Percentiles rank a stretch among this genome's conserved stretches.
These are phyloP conservation scores for Ciconia maguari DNA, from an alignment of 2,113 vertebrate genomes.

Conservation along the genomic window DNA sequence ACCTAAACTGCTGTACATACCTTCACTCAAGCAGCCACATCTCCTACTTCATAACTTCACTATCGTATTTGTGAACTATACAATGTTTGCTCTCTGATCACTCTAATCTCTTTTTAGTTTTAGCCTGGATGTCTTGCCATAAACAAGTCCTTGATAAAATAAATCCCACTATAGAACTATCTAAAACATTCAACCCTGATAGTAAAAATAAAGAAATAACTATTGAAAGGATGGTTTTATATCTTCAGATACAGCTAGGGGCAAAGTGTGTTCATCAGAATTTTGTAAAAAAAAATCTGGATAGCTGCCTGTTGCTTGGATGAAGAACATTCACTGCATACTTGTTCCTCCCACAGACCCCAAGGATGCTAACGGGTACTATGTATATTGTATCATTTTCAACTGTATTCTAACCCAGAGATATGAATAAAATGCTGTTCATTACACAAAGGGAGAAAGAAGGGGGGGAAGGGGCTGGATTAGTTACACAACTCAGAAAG, in stretches of 20 bases:
- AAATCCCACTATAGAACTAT: neutral
- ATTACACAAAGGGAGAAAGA: constrained; percentile 31
- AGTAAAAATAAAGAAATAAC: constrained; percentile 51
- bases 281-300: constrained; percentile 50
- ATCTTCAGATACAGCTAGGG: constrained; percentile 32
- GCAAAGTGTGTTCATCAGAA: constrained; percentile 30
- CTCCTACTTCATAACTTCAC: constrained; percentile 16
- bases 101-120: neutral
- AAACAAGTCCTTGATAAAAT: constrained; percentile 3
- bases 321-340: constrained; percentile 50
- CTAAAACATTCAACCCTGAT: constrained; percentile 8
- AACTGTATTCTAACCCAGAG: constrained; percentile 44
- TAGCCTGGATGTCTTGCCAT: neutral
- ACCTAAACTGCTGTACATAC: constrained; percentile 40
- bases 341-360: constrained; percentile 57
- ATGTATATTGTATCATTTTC: constrained; percentile 48
- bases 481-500: constrained; percentile 42
- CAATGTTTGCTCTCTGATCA: neutral
- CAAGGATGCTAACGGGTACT: constrained; percentile 51
- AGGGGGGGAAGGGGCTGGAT: neutral
- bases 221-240: constrained; percentile 47
- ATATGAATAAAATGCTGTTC: constrained; percentile 59
- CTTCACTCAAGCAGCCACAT: constrained; percentile 41
- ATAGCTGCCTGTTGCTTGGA: constrained; percentile 32
- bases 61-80: neutral